Conservation (phyloP, 1,140 invertebrate genomes). For the Anthonomus grandis region DNA sequence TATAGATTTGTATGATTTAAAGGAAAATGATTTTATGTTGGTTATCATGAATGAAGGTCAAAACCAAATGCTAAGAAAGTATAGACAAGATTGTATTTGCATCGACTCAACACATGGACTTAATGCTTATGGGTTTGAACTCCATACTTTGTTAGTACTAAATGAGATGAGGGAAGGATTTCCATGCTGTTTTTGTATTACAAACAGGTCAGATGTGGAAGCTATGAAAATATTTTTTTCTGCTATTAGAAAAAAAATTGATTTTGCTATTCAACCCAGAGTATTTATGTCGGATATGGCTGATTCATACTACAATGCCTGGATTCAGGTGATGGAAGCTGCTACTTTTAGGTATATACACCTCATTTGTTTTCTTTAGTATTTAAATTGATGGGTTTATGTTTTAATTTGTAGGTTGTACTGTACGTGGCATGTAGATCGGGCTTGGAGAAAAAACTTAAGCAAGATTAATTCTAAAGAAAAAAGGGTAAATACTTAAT, state of each 20-base stretch:
- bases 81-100: slow-evolving; percentile 12
- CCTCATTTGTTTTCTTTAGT: too few species aligned
- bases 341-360: slow-evolving; percentile 9
- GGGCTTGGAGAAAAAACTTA: slow-evolving; percentile 12
- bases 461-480: slow-evolving; percentile 9
- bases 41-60: slow-evolving; percentile 13
- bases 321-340: slow-evolving; percentile 8
- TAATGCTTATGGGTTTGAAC: slow-evolving; percentile 18
- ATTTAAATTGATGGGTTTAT: not conserved
- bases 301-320: slow-evolving; percentile 14
- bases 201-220: slow-evolving; percentile 9
- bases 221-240: slow-evolving; percentile 6
- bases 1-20: slow-evolving; percentile 12
- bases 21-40: slow-evolving; percentile 20
- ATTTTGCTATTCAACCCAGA: not conserved
- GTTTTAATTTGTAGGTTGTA: slow-evolving; percentile 1
- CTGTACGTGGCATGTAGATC: slow-evolving; percentile 13
- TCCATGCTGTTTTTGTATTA: slow-evolving; percentile 9
- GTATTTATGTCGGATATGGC: slow-evolving; percentile 19
- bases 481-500: slow-evolving; percentile 10
- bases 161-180: slow-evolving; percentile 17
- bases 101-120: slow-evolving; percentile 20
- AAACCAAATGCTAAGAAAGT: slow-evolving; percentile 9
- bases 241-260: slow-evolving; percentile 9
- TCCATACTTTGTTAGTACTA: slow-evolving; percentile 11